Conservation (phyloP, 1,140 invertebrate genomes). For the Ips nitidus region DNA sequence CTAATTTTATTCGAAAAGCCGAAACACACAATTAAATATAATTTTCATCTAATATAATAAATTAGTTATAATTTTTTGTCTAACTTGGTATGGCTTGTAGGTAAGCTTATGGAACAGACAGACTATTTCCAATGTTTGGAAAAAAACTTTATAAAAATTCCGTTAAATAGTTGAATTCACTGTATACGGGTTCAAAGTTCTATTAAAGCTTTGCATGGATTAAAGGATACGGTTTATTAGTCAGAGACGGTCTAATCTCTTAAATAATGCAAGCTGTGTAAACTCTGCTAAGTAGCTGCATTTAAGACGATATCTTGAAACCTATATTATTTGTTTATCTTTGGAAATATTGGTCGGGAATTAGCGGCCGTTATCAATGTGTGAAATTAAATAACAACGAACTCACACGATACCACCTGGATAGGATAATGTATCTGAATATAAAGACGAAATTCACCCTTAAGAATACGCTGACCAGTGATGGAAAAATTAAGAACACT, state of each 20-base stretch:
- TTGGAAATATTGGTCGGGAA: constrained; percentile 10
- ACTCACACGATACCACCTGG: constrained; percentile 22
- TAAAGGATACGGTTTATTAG: not conserved
- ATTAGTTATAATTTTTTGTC: too few species aligned
- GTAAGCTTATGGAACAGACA: too few species aligned
- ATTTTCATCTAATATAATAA: too few species aligned
- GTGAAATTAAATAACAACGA: constrained; percentile 29
- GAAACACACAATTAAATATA: too few species aligned
- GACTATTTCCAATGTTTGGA: too few species aligned
- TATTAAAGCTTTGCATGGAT: not conserved
- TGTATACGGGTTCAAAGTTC: not conserved
- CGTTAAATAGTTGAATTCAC: too few species aligned
- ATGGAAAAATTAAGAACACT: not conserved
- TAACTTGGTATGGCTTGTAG: too few species aligned
- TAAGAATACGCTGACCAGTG: constrained; percentile 6
- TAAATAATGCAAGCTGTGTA: constrained; percentile 31
- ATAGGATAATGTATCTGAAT: not conserved
- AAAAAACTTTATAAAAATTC: too few species aligned
- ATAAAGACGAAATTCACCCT: not conserved
- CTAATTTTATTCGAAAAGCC: too few species aligned
- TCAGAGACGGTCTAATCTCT: constrained; percentile 8
- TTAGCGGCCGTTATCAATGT: constrained; percentile 29
- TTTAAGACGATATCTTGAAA: constrained; percentile 12
- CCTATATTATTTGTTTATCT: constrained; percentile 16
- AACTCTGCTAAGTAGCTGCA: constrained; percentile 17